A percentile compares a stretch with the other conserved stretches of the same genome.
Conservation (phyloP, 2,888 invertebrate genomes). For the Dynastes tityus region DNA sequence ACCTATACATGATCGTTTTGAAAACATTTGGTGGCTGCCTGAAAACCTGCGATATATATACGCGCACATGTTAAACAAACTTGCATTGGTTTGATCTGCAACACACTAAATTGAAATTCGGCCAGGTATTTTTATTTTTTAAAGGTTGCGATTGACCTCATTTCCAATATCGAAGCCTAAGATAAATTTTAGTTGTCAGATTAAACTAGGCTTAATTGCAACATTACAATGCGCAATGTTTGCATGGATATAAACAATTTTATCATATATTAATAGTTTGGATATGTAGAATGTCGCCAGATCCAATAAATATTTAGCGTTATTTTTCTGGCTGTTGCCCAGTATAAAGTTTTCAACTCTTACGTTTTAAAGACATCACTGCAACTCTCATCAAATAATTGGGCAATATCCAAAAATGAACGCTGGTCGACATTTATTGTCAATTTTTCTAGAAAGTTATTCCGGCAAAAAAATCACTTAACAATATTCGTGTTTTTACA, state of each 20-base stretch:
- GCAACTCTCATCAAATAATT: background rate
- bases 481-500: background rate
- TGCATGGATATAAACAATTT: too few relatives aligned
- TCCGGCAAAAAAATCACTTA: background rate
- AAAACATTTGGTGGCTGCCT: background rate
- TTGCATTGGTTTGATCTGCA: background rate
- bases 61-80: background rate
- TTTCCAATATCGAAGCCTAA: too few relatives aligned
- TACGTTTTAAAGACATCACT: background rate
- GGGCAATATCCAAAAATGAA: constrained; percentile 6
- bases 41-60: background rate
- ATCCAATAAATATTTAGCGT: too few relatives aligned
- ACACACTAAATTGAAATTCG: too few relatives aligned
- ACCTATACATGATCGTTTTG: constrained; percentile 4
- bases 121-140: too few relatives aligned
- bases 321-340: background rate
- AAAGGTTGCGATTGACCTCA: too few relatives aligned
- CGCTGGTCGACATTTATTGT: background rate
- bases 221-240: too few relatives aligned
- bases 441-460: constrained; percentile 5
- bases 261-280: too few relatives aligned
- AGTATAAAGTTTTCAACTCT: background rate
- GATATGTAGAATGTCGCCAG: too few relatives aligned
- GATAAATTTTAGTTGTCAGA: too few relatives aligned
- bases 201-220: too few relatives aligned